phyloP scores from a whole-genome alignment of 1,140 invertebrate species.

The Xylocopa sonorina region DNA sequence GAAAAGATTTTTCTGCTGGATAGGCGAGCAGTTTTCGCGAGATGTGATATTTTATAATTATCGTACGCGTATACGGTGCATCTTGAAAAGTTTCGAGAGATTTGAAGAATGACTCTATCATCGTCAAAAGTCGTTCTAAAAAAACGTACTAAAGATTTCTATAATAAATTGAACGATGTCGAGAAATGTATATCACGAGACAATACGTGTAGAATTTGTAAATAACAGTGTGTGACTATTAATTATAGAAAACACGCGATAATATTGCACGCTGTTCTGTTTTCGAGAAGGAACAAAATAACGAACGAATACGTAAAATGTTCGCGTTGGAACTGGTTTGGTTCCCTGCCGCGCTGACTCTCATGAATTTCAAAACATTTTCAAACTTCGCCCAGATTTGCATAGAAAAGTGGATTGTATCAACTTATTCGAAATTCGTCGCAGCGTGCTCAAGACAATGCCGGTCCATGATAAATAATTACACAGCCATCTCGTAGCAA shows the following conservation, averaged over 20 bases:
- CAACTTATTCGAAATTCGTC: background rate
- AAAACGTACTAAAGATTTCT: background rate
- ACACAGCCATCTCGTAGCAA: conserved; percentile 27
- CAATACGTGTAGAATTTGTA: too few relatives aligned
- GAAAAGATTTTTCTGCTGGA: background rate
- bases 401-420: background rate
- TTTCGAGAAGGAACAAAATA: background rate
- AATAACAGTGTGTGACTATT: background rate
- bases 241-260: background rate
- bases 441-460: background rate
- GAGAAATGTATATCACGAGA: too few relatives aligned
- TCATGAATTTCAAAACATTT: background rate
- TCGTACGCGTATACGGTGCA: too few relatives aligned
- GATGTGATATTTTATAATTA: conserved; percentile 42
- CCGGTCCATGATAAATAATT: conserved; percentile 31
- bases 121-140: background rate
- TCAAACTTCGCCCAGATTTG: too few relatives aligned
- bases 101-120: background rate
- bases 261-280: background rate
- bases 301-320: background rate
- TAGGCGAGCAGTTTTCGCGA: background rate
- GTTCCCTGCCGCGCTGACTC: too few relatives aligned
- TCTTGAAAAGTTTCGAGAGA: too few relatives aligned
- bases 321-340: background rate
- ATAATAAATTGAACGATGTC: background rate